These are phyloP conservation scores for Eretmochelys imbricata DNA, from an alignment of 2,113 vertebrate species.

Conservation along the genomic window DNA sequence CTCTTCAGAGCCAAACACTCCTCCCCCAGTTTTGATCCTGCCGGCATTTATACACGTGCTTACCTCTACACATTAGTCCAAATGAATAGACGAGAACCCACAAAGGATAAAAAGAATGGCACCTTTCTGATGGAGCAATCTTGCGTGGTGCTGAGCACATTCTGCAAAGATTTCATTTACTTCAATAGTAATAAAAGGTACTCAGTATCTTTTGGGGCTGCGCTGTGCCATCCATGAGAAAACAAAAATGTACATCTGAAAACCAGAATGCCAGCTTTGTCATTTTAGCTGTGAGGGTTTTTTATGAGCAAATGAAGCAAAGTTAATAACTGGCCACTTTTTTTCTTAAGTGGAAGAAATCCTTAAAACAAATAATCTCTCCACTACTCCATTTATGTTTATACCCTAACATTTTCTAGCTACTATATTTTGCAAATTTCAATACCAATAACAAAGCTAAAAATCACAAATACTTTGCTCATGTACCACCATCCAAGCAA, in stretches of 20 bases:
- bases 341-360: background rate
- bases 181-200: background rate
- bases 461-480: background rate
- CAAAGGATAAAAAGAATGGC: background rate
- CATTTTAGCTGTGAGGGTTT: background rate
- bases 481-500: background rate
- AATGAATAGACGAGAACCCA: background rate
- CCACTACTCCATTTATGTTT: background rate
- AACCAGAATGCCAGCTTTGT: background rate
- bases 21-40: background rate
- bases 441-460: background rate
- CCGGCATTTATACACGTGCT: background rate
- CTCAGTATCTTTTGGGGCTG: background rate
- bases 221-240: background rate
- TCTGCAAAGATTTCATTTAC: background rate
- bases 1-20: background rate
- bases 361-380: background rate
- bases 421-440: background rate
- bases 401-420: background rate
- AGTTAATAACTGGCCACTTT: fast-evolving
- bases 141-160: background rate
- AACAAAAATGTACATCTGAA: background rate
- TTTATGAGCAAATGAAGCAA: background rate
- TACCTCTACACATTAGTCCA: background rate
- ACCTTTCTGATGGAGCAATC: background rate